Base-by-base conservation (phyloP, 2,888 invertebrate species). In the Thymelicus sylvestris region DNA sequence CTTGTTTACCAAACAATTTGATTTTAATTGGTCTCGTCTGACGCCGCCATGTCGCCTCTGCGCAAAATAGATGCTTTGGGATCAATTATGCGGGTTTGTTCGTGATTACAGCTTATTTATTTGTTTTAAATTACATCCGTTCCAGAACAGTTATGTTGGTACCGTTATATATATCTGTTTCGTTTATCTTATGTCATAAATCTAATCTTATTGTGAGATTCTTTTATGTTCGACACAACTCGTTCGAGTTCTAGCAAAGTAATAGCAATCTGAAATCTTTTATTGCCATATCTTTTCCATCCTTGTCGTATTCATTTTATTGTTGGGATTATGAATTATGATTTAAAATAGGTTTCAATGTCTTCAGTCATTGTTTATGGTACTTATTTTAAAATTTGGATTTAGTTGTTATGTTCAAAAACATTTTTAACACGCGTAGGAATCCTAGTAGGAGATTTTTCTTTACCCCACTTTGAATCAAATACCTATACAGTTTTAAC, bases 1-100 rank as follows among this genome's bases (percentile, higher is more conserved):
- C 83, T 83, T 88, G 88, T 90, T 87, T 90, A 86, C 86, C 79
- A 83, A 87, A 84, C 88, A 84, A 87, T 88, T 88, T 86, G 84
- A 83, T 86, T 89, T 90, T 89, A 91, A 92, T 91, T 90, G 88
- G 83, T 89, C 89, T 85, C 75, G 78, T 76, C 80, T 76, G 78
- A 76, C 77, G 78, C 71, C 67, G 74, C 71, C 74, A 75, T 74
- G 77, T 74, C 74, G 70, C 65, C 64, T 39, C 65, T 52, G 39
- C 61, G 62, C 59, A 66, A 60, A 19, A 44, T 59, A 19, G 52
- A 52, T 70, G 64, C 64, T 63, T 57, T 69, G 47, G 67, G 66
- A 70, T 73, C 74, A 72, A 74, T 70, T 73, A 67, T 68, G 31
- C 47, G 44, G 24, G 41, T 15, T 67, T 15, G 55, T 69, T 31